Evolutionary conservation across 2,113 vertebrate genomes (phyloP), one percentile per base, ranked within the genome.

Genomic region (Triplophysa siluroides): DNA sequence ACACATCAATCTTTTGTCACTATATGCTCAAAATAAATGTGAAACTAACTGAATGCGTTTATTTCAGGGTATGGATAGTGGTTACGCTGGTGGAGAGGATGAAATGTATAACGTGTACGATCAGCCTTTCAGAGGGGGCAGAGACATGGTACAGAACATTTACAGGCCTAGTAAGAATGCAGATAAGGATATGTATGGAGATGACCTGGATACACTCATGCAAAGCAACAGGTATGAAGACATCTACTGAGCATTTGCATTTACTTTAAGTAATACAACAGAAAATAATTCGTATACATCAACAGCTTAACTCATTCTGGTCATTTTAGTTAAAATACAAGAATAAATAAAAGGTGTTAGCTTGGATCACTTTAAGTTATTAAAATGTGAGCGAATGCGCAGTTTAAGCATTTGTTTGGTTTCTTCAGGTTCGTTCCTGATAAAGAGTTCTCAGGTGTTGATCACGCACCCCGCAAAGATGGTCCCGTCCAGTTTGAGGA

Each of bases 401-500:
- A 41, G 23, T 52, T 23, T 47, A 66, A 21, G 3, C 11, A 19
- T 26, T 68, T 41, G 47, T 24, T 1, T 18, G 52, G 0, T 58
- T 0, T 26, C 4, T 38, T 83, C 88, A 97, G 98, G 81, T 99
- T 99, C 86, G 96, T 98, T 80, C 97, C 97, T 0, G 96, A 97
- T 82, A 95, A 95, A 80, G 97, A 98, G 84, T 99, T 99, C 90
- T 94, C 96, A 0, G 98, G 96, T 23, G 92, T 95, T 0, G 97
- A 99, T 83, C 95, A 95, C 0, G 93, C 91, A 18, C 95, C 96
- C 76, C 93, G 95, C 58, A 89, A 95, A 24, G 98, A 98, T 11
- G 97, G 97, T 43, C 98, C 98, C 0, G 98, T 99, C 71, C 96
- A 98, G 78, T 98, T 98, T 90, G 98, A 99, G 82, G 97, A 98